Conservation (phyloP, 1,140 invertebrate species). For the Arion vulgaris region DNA sequence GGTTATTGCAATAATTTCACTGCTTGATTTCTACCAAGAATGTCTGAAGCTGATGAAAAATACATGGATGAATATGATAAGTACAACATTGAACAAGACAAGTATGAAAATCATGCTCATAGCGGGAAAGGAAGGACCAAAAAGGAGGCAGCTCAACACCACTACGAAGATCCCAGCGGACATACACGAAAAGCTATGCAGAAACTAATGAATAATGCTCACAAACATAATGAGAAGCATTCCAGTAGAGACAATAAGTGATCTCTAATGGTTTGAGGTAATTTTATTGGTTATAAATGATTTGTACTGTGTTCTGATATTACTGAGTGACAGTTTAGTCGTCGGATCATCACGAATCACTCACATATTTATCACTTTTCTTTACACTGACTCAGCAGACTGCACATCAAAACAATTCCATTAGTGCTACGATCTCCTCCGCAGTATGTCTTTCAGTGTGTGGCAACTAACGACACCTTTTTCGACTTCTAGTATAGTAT, state of each 20-base stretch:
- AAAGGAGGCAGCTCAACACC: conserved; percentile 62
- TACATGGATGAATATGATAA: conserved; percentile 63
- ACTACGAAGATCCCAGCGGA: conserved; percentile 61
- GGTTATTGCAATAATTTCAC: no score
- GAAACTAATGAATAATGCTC: conserved; percentile 66
- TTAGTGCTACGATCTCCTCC: no score
- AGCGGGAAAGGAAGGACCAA: conserved; percentile 67
- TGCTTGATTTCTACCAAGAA: conserved; percentile 12
- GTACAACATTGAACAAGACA: conserved; percentile 65
- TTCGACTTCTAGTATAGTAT: no score
- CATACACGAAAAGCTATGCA: conserved; percentile 63
- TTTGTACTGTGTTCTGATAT: no score
- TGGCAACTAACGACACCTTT: no score
- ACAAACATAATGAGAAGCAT: conserved; percentile 42
- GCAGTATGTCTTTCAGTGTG: no score
- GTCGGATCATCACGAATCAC: no score
- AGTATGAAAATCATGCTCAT: conserved; percentile 63
- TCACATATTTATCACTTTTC: no score
- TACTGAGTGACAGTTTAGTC: no score
- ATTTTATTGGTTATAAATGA: no score
- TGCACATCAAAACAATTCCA: no score
- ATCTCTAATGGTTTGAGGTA: neutral
- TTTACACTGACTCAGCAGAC: no score
- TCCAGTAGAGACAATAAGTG: conserved; percentile 15
- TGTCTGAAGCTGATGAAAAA: conserved; percentile 47